phyloP scores from a whole-genome alignment of 2,888 invertebrate species.

The Lithosia quadra region DNA sequence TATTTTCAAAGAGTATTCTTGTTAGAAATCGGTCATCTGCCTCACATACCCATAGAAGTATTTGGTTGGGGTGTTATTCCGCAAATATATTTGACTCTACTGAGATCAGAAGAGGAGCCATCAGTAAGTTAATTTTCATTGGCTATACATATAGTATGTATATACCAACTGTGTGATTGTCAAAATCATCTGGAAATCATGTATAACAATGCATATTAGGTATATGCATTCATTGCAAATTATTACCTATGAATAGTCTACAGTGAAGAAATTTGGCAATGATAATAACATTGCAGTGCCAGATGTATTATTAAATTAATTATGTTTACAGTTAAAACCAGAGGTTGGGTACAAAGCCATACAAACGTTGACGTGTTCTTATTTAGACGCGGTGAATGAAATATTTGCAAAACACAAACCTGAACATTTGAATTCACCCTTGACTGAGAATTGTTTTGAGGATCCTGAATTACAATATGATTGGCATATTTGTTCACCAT shows the following conservation, averaged over 20 bases:
- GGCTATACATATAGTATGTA: not conserved
- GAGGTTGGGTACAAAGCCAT: constrained; percentile 83
- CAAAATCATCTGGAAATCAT: not conserved
- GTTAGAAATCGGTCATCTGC: constrained; percentile 85
- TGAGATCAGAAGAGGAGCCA: constrained; percentile 60
- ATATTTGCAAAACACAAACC: constrained; percentile 62
- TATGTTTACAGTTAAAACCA: constrained; percentile 61
- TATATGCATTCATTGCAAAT: not conserved
- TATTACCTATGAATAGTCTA: not conserved
- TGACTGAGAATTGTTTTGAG: constrained; percentile 75
- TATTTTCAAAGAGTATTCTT: constrained; percentile 80
- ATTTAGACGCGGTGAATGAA: constrained; percentile 72
- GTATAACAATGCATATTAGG: not conserved
- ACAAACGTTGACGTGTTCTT: constrained; percentile 71
- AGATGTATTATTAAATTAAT: constrained; percentile 23
- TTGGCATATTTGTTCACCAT: constrained; percentile 77
- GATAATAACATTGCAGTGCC: constrained; percentile 24
- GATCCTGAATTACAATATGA: constrained; percentile 69
- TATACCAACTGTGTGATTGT: not conserved
- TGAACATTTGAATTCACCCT: constrained; percentile 71
- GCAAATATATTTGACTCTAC: constrained; percentile 85
- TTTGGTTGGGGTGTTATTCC: constrained; percentile 87
- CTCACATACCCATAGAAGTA: constrained; percentile 83
- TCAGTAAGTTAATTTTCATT: constrained; percentile 1
- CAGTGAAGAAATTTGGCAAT: constrained; percentile 26